Evolutionary conservation across 2,888 invertebrate genomes (phyloP), one percentile per base, ranked within the genome.

Genomic region (Pristionchus entomophagus): DNA sequence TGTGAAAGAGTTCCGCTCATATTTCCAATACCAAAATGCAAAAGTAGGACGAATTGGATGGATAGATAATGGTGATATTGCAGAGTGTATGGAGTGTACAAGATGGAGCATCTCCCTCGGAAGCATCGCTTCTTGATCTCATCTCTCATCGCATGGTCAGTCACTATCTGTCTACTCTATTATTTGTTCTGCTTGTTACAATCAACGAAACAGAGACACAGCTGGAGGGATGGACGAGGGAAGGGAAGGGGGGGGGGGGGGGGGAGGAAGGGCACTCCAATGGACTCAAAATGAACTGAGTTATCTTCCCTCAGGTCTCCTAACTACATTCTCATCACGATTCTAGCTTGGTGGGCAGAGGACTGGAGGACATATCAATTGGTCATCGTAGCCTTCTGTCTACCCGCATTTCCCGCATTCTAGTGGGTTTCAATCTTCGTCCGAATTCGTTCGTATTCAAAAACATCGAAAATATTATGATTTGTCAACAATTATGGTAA

Each of bases 31-130:
- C 26, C 38, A 62, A 59, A 59, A 22, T 65, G 65, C 17, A n/a
- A 56, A 56, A 56, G 5, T 22, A 56, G 56, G 19, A n/a, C n/a
- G 69, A 38, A 69, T n/a, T 38, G 69, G 17, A 56, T 5, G n/a
- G n/a, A 22, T 22, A 38, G n/a, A n/a, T n/a, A 19, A 69, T 38
- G 69, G 69, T n/a, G 65, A 22, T 69, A 32, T 84, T 88, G 82
- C 51, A 89, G 91, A 53, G 90, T 90, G 8, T 89, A 88, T 78
- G 87, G 88, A 26, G 91, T 91, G 10, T 91, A 90, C 86, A 87
- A 89, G 82, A 91, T 92, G 78, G 93, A 93, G 80, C 91, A 92
- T 83, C 87, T 92, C 14, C 92, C 92, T 17, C 90, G 91, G 26
- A 89, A 90, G 51, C 90, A 93, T 87, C 90, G 93, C 14, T 91